Conservation (phyloP, 2,797 vertebrate genomes). For the Aeoliscus strigatus region DNA sequence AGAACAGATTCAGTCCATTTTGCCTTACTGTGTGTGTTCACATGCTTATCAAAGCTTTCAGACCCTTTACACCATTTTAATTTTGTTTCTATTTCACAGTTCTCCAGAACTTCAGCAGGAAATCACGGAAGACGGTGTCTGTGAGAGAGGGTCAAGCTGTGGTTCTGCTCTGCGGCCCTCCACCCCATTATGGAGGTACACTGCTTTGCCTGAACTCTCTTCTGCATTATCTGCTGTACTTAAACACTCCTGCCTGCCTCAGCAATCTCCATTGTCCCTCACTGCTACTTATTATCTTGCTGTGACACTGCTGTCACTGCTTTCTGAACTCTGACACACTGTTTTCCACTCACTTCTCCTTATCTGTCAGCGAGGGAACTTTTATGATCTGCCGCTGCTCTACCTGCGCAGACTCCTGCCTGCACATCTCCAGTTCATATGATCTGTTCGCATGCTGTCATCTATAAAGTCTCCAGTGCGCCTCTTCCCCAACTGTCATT, state of each 20-base stretch:
- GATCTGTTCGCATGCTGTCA: slow-evolving; percentile 63
- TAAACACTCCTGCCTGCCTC: slow-evolving; percentile 40
- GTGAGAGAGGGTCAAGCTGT: slow-evolving; percentile 91
- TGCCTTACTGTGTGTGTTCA: no score
- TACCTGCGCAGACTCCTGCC: slow-evolving; percentile 29
- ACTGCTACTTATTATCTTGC: slow-evolving; percentile 46
- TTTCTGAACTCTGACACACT: slow-evolving; percentile 20
- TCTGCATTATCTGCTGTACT: slow-evolving; percentile 26
- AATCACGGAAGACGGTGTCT: slow-evolving; percentile 80
- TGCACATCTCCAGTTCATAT: slow-evolving; percentile 53
- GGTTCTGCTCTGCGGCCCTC: slow-evolving; percentile 92
- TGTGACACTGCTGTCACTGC: slow-evolving; percentile 20
- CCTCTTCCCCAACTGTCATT: slow-evolving; percentile 46
- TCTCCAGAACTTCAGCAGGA: slow-evolving; percentile 88
- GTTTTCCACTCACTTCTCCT: slow-evolving; percentile 37
- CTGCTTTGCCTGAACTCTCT: slow-evolving; percentile 26
- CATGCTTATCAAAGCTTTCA: slow-evolving; percentile 15
- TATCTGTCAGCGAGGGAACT: slow-evolving; percentile 32
- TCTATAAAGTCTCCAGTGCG: slow-evolving; percentile 58
- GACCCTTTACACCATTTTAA: slow-evolving; percentile 18
- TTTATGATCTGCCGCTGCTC: slow-evolving; percentile 30
- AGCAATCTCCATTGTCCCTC: slow-evolving; percentile 53
- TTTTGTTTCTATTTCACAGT: slow-evolving; percentile 68
- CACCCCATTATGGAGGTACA: slow-evolving; percentile 87
- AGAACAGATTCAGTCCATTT: no score